Evolutionary conservation across 2,113 vertebrate species (phyloP).

Genomic region (Tetrao urogallus): DNA sequence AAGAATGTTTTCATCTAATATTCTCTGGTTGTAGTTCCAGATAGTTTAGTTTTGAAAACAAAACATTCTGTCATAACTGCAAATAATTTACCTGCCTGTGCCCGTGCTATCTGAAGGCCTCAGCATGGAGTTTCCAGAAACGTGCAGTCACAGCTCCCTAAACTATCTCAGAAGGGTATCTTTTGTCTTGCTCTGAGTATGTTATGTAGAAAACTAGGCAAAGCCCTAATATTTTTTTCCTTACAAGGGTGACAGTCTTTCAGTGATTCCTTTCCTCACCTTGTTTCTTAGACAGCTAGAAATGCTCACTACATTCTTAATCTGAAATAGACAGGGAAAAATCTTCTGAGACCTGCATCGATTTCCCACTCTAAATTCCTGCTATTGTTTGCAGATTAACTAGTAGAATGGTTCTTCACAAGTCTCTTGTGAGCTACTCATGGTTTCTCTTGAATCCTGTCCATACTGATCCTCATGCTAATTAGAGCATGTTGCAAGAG

Average conservation of each 20-base stretch:
- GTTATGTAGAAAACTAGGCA: not conserved
- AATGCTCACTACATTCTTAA: not conserved
- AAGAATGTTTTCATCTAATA: not conserved
- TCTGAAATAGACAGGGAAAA: not conserved
- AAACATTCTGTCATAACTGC: conserved; percentile 3
- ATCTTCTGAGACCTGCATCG: not conserved
- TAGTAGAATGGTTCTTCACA: not conserved
- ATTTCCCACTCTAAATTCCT: conserved; percentile 12
- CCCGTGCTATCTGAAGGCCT: not conserved
- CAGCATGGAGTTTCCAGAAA: not conserved
- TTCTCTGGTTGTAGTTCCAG: conserved; percentile 4
- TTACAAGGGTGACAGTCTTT: not conserved
- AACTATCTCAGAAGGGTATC: not conserved
- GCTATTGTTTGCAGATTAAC: not conserved
- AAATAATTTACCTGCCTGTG: not conserved
- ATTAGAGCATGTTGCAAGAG: not conserved
- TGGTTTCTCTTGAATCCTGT: not conserved
- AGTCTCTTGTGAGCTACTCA: not conserved
- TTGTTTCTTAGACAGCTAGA: not conserved
- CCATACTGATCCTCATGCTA: not conserved
- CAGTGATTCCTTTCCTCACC: not conserved
- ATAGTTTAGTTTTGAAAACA: not conserved
- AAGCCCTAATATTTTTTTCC: not conserved
- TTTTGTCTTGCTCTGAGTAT: not conserved
- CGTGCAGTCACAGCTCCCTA: not conserved